Evolutionary conservation across 2,113 vertebrate genomes (phyloP).

Genomic region (Limnothrissa miodon): DNA sequence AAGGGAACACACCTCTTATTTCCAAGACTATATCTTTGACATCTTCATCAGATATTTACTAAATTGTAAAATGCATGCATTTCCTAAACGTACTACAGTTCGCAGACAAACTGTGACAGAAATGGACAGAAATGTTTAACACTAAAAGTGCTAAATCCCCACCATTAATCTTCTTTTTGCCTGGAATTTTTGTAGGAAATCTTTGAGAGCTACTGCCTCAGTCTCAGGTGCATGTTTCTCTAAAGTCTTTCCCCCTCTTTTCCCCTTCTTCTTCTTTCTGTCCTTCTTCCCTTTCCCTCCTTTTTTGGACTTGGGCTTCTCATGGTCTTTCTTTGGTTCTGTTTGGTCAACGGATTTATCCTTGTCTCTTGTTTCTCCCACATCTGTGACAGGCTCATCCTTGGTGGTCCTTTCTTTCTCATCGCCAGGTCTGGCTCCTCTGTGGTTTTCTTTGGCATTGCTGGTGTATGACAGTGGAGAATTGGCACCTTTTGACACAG

Average conservation of each 20-base stretch:
- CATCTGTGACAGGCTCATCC: neutral
- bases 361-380: conserved; percentile 29
- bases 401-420: conserved; percentile 5
- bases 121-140: neutral
- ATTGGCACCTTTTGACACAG: conserved; percentile 13
- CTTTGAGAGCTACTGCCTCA: conserved; percentile 59
- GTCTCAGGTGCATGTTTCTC: conserved; percentile 58
- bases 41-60: neutral
- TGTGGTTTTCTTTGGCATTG: neutral
- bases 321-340: conserved; percentile 38
- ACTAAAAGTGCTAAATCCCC: conserved; percentile 38
- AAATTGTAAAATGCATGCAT: neutral
- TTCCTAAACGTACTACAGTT: neutral
- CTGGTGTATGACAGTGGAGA: neutral
- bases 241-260: conserved; percentile 67
- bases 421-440: neutral
- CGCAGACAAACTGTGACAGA: neutral
- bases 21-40: neutral
- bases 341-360: conserved; percentile 35
- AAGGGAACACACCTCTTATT: conserved; percentile 10
- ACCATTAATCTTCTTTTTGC: conserved; percentile 72
- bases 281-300: conserved; percentile 72
- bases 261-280: conserved; percentile 62
- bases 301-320: conserved; percentile 50
- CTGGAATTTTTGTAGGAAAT: conserved; percentile 62